A percentile compares a stretch with the other conserved stretches of the same genome.
Conservation (phyloP, 2,113 vertebrate species). For the Pseudorasbora parva region DNA sequence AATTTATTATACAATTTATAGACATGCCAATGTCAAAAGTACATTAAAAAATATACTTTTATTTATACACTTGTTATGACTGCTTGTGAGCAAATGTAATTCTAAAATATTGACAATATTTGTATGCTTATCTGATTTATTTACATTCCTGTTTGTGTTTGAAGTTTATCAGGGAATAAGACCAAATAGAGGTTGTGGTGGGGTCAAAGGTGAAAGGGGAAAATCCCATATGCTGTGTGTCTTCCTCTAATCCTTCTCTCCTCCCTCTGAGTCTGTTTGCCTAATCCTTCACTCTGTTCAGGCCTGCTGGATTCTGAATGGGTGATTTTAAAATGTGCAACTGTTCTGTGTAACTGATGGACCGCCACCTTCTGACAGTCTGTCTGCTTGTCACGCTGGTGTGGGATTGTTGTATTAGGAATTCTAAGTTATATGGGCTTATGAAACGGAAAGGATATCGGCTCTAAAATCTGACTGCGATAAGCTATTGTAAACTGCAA, state of each 20-base stretch:
- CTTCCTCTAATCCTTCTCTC: slow-evolving; percentile 32
- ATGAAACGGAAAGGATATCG: background rate
- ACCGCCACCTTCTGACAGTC: background rate
- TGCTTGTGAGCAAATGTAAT: too few species aligned
- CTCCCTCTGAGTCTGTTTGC: slow-evolving; percentile 47
- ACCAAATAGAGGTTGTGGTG: background rate
- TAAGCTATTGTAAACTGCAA: background rate
- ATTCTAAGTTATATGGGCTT: background rate
- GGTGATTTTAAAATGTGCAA: slow-evolving; percentile 5
- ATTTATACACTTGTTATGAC: too few species aligned
- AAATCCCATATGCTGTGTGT: background rate
- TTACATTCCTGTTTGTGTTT: background rate
- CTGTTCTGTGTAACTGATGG: background rate
- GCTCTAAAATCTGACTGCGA: background rate
- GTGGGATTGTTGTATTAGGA: slow-evolving; percentile 1
- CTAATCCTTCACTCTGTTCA: slow-evolving; percentile 46
- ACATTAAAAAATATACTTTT: too few species aligned
- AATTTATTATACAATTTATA: too few species aligned
- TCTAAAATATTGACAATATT: too few species aligned
- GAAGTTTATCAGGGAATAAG: background rate
- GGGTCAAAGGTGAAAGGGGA: slow-evolving; percentile 9
- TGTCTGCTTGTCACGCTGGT: background rate
- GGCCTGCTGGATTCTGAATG: slow-evolving; percentile 47
- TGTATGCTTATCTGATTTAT: background rate
- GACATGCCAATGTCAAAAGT: too few species aligned